Base-by-base conservation (phyloP, 2,888 invertebrate genomes). In the Torymus tubicola region DNA sequence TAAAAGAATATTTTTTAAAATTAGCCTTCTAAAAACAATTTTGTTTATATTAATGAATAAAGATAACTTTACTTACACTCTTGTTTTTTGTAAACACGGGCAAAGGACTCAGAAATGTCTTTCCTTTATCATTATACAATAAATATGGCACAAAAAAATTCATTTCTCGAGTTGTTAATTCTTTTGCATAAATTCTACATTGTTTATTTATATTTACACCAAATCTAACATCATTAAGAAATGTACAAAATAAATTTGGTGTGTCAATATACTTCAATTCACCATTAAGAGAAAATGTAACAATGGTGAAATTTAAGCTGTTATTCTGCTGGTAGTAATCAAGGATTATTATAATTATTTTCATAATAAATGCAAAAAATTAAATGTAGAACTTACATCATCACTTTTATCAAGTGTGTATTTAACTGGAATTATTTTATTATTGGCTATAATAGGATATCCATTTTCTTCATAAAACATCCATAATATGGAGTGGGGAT, bases 61-160 rank as follows among this genome's bases (percentile, higher is more conserved):
- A 42, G 42, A 42, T 8, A 42, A 42, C 42, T 42, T 8, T 68
- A 80, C 80, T 69, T 61, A 80, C 80, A 31, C 5, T 53, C 80
- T 78, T 91, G 86, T 88, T 87, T 87, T 92, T 91, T 53, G 87
- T 87, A 87, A 93, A 89, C 61, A 94, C 88, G 11, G 94, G 94
- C 42, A 94, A 85, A 1, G 93, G 91, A 85, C 93, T 93, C 69
- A 93, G 86, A 83, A 90, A 86, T 60, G 87, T 87, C 70, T 89
- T 91, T n/a, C 88, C 91, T 65, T 89, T 88, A 16, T 91, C 89
- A 68, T 85, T 89, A 86, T 92, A 92, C 76, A 92, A 89, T 76
- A 94, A 87, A 86, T 92, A 94, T 21, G 93, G 91, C 82, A 93
- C 93, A 82, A 92, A 91, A 87, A 94, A 93, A 83, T 89, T 87